phyloP scores from a whole-genome alignment of 1,140 invertebrate species.

The Apis cerana region DNA sequence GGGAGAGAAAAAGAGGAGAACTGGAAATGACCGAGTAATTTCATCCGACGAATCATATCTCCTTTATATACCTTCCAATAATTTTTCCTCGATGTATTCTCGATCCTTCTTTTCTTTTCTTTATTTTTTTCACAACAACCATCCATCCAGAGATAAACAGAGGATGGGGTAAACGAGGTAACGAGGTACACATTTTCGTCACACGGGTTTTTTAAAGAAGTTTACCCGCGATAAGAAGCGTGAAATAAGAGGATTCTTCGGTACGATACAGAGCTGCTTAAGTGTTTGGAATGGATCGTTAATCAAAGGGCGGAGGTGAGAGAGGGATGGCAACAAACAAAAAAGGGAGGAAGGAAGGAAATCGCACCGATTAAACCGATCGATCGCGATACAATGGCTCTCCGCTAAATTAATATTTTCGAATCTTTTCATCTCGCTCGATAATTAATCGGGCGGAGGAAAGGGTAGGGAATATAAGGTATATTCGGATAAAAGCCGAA shows the following conservation, averaged over 20 bases:
- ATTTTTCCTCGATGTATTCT: too few species aligned
- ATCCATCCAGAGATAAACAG: too few species aligned
- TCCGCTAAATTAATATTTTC: background rate
- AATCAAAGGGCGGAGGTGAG: background rate
- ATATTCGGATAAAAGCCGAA: too few species aligned
- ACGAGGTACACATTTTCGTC: background rate
- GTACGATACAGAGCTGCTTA: background rate
- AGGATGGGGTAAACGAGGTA: background rate
- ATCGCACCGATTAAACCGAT: background rate
- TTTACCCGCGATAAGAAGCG: background rate
- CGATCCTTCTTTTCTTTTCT: too few species aligned
- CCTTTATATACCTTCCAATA: too few species aligned
- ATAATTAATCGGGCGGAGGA: background rate
- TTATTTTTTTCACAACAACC: background rate
- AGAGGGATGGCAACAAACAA: background rate
- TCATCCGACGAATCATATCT: too few species aligned
- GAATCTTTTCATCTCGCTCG: too few species aligned
- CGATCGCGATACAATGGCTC: background rate
- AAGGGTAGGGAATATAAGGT: background rate
- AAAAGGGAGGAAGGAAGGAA: background rate
- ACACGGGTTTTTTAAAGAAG: background rate
- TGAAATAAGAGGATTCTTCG: background rate
- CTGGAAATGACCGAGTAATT: background rate
- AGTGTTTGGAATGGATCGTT: conserved; percentile 8
- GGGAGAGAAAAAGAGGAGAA: background rate